These are phyloP conservation scores for Tetrao urogallus DNA, from an alignment of 2,113 vertebrate genomes.

Conservation along the genomic window DNA sequence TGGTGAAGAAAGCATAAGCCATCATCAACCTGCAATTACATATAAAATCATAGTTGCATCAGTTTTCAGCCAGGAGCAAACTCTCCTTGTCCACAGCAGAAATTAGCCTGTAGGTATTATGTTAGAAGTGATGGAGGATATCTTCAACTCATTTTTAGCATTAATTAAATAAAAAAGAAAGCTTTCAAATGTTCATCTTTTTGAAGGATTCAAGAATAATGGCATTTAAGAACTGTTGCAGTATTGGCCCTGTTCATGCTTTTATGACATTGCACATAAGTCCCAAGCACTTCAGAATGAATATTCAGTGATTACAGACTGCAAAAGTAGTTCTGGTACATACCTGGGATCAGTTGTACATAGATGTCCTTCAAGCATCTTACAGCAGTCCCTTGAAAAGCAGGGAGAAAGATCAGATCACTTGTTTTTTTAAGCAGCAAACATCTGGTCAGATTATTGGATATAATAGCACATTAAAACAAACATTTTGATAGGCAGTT, in stretches of 20 bases:
- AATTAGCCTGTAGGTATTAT: not conserved
- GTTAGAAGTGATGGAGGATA: not conserved
- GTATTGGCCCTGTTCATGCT: rapidly evolving
- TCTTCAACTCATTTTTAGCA: not conserved
- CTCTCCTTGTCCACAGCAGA: not conserved
- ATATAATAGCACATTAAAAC: not conserved
- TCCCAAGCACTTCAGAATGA: not conserved
- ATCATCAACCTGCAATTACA: not conserved
- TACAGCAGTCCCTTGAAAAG: not conserved
- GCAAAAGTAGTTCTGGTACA: not conserved
- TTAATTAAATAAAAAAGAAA: not conserved
- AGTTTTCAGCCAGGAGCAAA: not conserved
- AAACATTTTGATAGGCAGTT: not conserved
- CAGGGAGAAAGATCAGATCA: not conserved
- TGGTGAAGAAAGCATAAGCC: not conserved
- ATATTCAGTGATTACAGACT: not conserved
- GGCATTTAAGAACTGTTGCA: not conserved
- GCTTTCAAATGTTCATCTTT: not conserved
- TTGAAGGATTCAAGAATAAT: not conserved
- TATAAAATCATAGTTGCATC: not conserved
- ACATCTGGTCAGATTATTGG: not conserved
- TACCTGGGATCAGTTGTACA: not conserved
- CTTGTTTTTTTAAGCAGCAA: not conserved
- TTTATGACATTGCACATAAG: not conserved
- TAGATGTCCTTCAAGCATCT: not conserved